Percentiles rank a stretch among this genome's conserved stretches.
Evolutionary conservation across 2,113 vertebrate genomes (phyloP).

Genomic region (Sander lucioperca): DNA sequence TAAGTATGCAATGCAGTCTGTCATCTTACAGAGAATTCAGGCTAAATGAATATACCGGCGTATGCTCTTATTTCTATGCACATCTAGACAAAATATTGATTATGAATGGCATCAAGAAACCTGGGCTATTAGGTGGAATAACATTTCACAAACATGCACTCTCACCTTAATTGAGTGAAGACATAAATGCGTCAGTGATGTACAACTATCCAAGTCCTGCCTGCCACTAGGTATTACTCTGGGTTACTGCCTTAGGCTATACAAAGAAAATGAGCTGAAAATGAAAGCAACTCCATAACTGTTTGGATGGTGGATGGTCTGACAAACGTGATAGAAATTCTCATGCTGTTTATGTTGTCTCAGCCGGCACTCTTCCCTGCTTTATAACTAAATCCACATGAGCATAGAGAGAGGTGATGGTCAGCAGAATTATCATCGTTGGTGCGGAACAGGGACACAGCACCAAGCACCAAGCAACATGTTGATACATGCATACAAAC

Average conservation of each 20-base stretch:
- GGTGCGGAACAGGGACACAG: slow-evolving; percentile 65
- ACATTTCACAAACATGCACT: slow-evolving; percentile 64
- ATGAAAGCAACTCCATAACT: slow-evolving; percentile 76
- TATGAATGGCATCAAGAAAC: slow-evolving; percentile 65
- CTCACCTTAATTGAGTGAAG: slow-evolving; percentile 71
- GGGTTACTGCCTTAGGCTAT: slow-evolving; percentile 72
- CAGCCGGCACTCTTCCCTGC: slow-evolving; percentile 44
- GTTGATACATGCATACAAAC: slow-evolving; percentile 59
- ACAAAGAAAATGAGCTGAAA: slow-evolving; percentile 75
- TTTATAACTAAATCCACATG: slow-evolving; percentile 57
- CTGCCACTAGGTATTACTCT: slow-evolving; percentile 74
- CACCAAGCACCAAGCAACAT: slow-evolving; percentile 53
- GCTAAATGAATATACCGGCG: slow-evolving; percentile 45
- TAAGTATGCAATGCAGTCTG: slow-evolving; percentile 66
- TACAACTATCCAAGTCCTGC: slow-evolving; percentile 68
- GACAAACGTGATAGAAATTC: slow-evolving; percentile 77
- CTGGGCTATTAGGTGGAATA: slow-evolving; percentile 69
- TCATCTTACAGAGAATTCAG: slow-evolving; percentile 56
- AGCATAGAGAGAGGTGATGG: slow-evolving; percentile 64
- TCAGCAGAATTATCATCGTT: slow-evolving; percentile 65
- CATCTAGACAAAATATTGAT: slow-evolving; percentile 75
- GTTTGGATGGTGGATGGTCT: slow-evolving; percentile 70
- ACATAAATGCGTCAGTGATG: slow-evolving; percentile 74
- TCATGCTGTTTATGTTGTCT: slow-evolving; percentile 68
- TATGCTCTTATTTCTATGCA: slow-evolving; percentile 63